Conservation (phyloP, 2,797 vertebrate species). For the Cyclura pinguis region DNA sequence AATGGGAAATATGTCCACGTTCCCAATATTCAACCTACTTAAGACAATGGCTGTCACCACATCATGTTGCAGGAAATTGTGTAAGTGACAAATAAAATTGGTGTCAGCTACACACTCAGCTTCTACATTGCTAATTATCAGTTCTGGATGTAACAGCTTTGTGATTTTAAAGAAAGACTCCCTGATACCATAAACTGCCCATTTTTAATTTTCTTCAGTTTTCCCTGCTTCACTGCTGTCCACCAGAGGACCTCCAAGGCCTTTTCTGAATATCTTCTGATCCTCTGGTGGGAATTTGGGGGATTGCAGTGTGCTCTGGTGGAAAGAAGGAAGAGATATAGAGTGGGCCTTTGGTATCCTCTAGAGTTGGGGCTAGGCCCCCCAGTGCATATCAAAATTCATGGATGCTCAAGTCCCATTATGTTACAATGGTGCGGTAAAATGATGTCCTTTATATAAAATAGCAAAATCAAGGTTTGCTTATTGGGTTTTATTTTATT, state of each 20-base stretch:
- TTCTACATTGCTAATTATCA: background rate
- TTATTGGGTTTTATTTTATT: too few species aligned
- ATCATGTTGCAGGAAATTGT: background rate
- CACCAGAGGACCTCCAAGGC: background rate
- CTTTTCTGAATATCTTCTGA: too few species aligned
- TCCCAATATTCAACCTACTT: too few species aligned
- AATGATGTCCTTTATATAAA: too few species aligned
- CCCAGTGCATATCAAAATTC: too few species aligned
- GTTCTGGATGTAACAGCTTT: background rate
- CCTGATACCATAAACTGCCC: background rate
- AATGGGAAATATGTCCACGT: too few species aligned
- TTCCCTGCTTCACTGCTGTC: background rate
- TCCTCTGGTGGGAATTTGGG: background rate
- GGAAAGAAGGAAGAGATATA: background rate
- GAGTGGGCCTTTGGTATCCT: too few species aligned
- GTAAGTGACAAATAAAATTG: background rate
- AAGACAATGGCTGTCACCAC: background rate
- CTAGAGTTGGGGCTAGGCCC: too few species aligned
- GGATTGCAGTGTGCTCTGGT: background rate
- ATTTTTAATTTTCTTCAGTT: background rate
- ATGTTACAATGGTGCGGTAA: too few species aligned
- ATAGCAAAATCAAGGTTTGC: too few species aligned
- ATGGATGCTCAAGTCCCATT: too few species aligned
- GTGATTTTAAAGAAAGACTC: background rate
- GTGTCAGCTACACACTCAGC: background rate